Evolutionary conservation across 2,113 vertebrate genomes (phyloP).

Genomic region (Eolophus roseicapilla): DNA sequence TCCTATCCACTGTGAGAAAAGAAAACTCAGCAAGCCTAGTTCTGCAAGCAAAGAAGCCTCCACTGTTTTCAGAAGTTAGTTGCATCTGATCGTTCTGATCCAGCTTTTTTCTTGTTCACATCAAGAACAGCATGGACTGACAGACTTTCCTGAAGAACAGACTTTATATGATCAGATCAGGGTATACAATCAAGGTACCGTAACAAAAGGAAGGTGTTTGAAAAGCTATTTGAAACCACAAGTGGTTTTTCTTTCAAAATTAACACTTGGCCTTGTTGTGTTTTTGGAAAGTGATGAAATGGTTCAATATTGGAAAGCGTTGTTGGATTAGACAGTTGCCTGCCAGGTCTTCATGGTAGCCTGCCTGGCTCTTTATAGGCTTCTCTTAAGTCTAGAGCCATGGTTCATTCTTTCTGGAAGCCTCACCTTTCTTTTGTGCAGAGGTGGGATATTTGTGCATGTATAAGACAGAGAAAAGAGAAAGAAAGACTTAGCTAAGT

Average conservation of each 20-base stretch:
- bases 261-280: neutral
- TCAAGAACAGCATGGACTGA: neutral
- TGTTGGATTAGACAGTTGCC: neutral
- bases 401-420: neutral
- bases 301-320: neutral
- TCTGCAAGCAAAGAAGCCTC: neutral
- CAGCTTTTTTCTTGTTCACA: neutral
- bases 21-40: neutral
- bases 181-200: neutral
- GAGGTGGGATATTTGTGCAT: neutral
- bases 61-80: neutral
- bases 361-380: neutral
- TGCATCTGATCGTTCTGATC: neutral
- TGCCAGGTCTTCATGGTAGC: neutral
- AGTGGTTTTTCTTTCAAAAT: neutral
- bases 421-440: neutral
- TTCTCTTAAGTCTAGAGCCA: neutral
- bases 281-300: neutral
- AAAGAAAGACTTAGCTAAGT: neutral
- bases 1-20: neutral
- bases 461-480: neutral
- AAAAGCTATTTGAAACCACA: neutral
- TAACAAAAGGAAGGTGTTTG: neutral
- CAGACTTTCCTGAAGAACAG: neutral
- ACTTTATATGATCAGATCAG: neutral